Evolutionary conservation across 2,113 vertebrate species (phyloP).

Genomic region (Tapirus terrestris): DNA sequence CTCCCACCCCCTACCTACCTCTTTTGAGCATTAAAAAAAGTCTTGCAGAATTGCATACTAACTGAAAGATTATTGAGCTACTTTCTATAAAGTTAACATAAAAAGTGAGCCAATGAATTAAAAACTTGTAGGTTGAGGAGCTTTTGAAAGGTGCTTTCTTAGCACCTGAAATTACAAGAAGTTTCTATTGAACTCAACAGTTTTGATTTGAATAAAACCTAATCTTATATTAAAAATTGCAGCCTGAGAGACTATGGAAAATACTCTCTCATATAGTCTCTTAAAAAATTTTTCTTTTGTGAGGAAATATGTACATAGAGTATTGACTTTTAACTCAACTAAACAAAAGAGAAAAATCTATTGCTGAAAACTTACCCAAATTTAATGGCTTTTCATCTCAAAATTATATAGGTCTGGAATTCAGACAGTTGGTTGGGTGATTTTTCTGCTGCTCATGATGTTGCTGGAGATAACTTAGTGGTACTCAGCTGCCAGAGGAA

Average conservation of each 20-base stretch:
- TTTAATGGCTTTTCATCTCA: neutral
- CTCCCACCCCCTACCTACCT: neutral
- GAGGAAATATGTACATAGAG: neutral
- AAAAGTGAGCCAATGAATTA: conserved; percentile 39
- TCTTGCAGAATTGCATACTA: conserved; percentile 41
- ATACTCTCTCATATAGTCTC: neutral
- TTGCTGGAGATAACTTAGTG: neutral
- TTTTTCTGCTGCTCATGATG: neutral
- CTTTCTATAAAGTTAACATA: conserved; percentile 17
- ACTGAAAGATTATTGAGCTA: conserved; percentile 52
- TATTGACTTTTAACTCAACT: conserved; percentile 20
- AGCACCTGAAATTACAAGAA: neutral
- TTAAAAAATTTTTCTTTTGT: conserved; percentile 53
- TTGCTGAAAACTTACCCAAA: neutral
- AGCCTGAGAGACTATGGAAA: neutral
- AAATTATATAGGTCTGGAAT: neutral
- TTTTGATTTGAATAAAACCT: conserved; percentile 44
- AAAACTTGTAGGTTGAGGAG: neutral
- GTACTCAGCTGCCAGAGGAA: neutral
- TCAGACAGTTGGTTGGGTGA: neutral
- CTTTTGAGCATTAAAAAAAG: conserved; percentile 31
- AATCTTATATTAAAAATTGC: conserved; percentile 12
- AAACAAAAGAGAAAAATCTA: neutral
- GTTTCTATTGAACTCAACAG: neutral
- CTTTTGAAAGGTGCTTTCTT: neutral